These are phyloP conservation scores for Melospiza georgiana DNA, from an alignment of 2,113 vertebrate genomes.

Conservation along the genomic window DNA sequence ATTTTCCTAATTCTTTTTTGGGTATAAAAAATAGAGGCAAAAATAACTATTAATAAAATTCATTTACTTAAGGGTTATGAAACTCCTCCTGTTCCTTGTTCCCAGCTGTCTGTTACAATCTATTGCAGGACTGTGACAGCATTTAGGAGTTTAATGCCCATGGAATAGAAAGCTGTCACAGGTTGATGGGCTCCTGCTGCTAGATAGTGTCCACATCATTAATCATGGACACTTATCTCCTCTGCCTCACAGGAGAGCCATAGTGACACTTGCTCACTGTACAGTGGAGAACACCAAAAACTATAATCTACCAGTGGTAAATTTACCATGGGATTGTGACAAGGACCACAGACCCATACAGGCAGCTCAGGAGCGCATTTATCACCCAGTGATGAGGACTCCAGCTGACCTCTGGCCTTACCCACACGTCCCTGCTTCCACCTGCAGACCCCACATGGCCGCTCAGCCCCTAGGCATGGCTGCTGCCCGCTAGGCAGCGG, in stretches of 20 bases:
- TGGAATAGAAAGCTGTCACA: slow-evolving; percentile 62
- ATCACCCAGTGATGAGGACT: neutral
- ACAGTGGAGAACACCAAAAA: slow-evolving; percentile 23
- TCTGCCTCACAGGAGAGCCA: neutral
- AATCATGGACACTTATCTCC: slow-evolving; percentile 50
- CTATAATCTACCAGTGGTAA: slow-evolving; percentile 10
- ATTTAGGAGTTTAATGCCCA: slow-evolving; percentile 60
- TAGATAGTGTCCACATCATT: slow-evolving; percentile 58
- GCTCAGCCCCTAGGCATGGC: neutral
- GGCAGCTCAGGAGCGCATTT: neutral
- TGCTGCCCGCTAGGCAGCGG: accelerated
- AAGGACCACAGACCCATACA: neutral
- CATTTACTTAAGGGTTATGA: neutral
- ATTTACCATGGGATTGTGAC: slow-evolving; percentile 44
- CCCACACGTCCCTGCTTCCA: neutral
- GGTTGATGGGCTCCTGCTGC: slow-evolving; percentile 60
- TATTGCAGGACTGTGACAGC: slow-evolving; percentile 13
- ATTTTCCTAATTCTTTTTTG: neutral
- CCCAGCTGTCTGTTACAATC: slow-evolving; percentile 5
- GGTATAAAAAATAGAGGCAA: neutral
- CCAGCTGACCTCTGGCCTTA: neutral
- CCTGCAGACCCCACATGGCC: accelerated
- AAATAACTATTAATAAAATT: neutral
- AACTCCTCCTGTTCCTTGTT: neutral
- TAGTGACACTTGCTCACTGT: slow-evolving; percentile 16